These are phyloP conservation scores for Drosophila anomalipes DNA, from an alignment of 2,888 invertebrate species.

Conservation along the genomic window DNA sequence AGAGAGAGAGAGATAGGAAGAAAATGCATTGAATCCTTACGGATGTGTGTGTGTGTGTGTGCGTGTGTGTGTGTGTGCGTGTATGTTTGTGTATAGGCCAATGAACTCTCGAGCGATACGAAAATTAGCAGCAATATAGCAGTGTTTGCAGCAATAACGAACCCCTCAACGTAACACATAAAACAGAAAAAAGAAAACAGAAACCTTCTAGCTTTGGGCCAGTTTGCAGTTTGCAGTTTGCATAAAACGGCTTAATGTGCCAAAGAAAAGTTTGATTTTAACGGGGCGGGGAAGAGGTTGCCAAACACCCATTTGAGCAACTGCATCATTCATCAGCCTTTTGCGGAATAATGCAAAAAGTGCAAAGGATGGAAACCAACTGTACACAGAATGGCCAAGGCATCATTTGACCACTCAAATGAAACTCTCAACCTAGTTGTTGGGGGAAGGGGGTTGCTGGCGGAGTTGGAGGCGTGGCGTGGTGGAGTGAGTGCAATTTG, in stretches of 20 bases:
- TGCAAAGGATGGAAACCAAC: conserved; percentile 15
- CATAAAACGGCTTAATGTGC: conserved; percentile 34
- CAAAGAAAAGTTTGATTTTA: conserved; percentile 44
- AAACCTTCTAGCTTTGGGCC: conserved; percentile 5
- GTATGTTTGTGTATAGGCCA: conserved; percentile 50
- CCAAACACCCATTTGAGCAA: conserved; percentile 27
- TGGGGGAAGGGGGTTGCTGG: background rate
- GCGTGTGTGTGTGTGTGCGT: conserved; percentile 2
- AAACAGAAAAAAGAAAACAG: conserved; percentile 31
- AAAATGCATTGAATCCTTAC: conserved; percentile 35
- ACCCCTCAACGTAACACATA: conserved; percentile 9
- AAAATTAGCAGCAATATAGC: conserved; percentile 29
- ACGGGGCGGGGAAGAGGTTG: background rate
- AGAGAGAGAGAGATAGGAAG: background rate
- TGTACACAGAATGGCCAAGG: conserved; percentile 18
- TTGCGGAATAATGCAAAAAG: conserved; percentile 2
- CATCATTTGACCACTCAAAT: conserved; percentile 6
- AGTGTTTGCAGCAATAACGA: conserved; percentile 2
- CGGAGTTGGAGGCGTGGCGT: background rate
- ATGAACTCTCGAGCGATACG: conserved; percentile 53
- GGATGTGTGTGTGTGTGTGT: background rate
- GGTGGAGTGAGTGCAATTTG: conserved; percentile 41
- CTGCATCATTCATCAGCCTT: conserved; percentile 37
- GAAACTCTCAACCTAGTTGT: background rate
- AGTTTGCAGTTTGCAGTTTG: conserved; percentile 49